Percentiles rank a stretch among this genome's conserved stretches.
phyloP scores from a whole-genome alignment of 2,797 vertebrate species.

The Spinus pinus region DNA sequence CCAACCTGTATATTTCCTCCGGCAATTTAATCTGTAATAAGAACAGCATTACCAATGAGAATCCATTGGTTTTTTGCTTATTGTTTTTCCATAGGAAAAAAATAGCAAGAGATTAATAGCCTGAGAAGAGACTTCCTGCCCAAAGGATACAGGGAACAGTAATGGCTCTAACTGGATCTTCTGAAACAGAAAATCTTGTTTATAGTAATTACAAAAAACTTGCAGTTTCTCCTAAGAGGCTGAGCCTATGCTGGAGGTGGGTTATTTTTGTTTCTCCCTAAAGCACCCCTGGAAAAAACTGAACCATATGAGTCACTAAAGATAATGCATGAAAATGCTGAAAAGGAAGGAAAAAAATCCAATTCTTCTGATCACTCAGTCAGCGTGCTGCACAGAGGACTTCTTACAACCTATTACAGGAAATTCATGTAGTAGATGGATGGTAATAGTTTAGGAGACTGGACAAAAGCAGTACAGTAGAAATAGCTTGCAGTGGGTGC shows the following conservation, averaged over 20 bases:
- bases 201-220: slow-evolving; percentile 9
- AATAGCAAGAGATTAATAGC: neutral
- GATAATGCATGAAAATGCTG: neutral
- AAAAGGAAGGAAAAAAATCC: neutral
- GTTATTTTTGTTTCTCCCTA: neutral
- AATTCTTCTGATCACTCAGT: neutral
- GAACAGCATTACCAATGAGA: neutral
- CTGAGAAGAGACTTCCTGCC: neutral
- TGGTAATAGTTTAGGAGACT: neutral
- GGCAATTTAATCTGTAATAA: neutral
- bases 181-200: neutral
- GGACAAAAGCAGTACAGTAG: neutral
- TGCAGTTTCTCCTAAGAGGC: neutral
- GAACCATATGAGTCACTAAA: neutral
- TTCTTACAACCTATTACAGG: neutral
- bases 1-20: neutral
- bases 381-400: neutral
- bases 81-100: slow-evolving; percentile 22
- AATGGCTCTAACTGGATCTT: neutral
- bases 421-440: neutral
- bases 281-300: slow-evolving; percentile 12
- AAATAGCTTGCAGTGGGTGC: neutral
- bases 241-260: neutral
- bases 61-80: neutral
- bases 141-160: neutral